Conservation (phyloP, 2,888 invertebrate genomes). For the Volucella inanis region DNA sequence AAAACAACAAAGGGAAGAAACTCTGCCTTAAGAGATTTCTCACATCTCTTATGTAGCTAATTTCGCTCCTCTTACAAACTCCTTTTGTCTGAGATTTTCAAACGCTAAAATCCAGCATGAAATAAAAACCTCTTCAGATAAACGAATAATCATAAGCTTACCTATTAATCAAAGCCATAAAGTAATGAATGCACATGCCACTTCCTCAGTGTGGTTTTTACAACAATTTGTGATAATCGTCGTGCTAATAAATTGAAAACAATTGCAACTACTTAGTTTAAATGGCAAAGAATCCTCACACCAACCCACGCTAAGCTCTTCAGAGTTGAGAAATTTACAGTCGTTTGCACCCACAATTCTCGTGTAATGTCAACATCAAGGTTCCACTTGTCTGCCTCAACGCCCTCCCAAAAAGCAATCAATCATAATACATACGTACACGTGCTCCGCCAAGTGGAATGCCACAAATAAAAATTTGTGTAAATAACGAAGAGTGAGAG, state of each 20-base stretch:
- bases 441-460: conserved; percentile 9
- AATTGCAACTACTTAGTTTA: conserved; percentile 55
- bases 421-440: conserved; percentile 36
- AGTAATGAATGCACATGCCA: conserved; percentile 9
- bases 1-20: too few relatives aligned
- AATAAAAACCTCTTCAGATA: conserved; percentile 14
- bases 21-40: too few relatives aligned
- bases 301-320: conserved; percentile 5
- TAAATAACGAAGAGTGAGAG: conserved; percentile 24
- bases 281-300: conserved; percentile 41
- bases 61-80: background rate
- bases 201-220: conserved; percentile 37
- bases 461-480: conserved; percentile 11
- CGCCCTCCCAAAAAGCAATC: conserved; percentile 16
- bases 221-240: conserved; percentile 34
- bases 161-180: conserved; percentile 45
- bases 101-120: conserved; percentile 40
- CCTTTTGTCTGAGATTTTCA: background rate
- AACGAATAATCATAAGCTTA: conserved; percentile 42
- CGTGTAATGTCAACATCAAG: conserved; percentile 18
- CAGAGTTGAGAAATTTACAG: background rate
- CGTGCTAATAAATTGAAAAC: conserved; percentile 62
- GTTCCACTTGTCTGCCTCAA: background rate
- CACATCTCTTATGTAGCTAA: background rate
- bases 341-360: conserved; percentile 1